Base-by-base conservation (phyloP, 2,888 invertebrate genomes). In the Conops quadrifasciatus region DNA sequence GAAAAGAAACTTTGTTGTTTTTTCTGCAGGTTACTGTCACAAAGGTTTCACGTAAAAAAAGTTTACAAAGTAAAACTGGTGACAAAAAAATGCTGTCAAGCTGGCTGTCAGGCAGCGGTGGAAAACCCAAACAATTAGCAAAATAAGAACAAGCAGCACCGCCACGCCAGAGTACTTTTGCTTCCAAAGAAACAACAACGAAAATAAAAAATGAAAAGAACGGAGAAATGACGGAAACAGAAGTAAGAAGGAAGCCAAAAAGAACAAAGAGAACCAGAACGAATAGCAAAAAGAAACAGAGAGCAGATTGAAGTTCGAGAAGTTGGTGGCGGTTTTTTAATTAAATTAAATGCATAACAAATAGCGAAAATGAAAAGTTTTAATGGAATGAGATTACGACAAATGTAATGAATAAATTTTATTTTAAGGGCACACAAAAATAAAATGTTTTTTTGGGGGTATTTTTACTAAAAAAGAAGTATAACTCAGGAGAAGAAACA, bases 331-430 rank as follows among this genome's bases (percentile, higher is more conserved):
- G 67, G 67, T 67, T 26, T 36, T 36, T 58, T 58, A 67, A 67
- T 67, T 67, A 45, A 67, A 67, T 67, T 67, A 67, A 64, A 67
- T 58, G 58, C 67, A 67, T 58, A 21, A 67, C 67, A 58, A 67
- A 67, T 58, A 58, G 56, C 26, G 19, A 58, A 47, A 62, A 21
- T 26, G 26, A 63, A 63, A 47, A 47, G 3, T 63, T 63, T 63
- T 63, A 63, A 63, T 63, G 26, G 47, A 63, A 63, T 47, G 63
- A 63, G 45, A 7, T 36, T 36, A 36, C 36, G 36, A 36, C 9
- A 36, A 63, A 63, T 47, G 15, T 63, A 63, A 63, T 47, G 47
- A 63, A 45, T 63, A 15, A 26, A 26, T n/a, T 47, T 47, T 28
- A 43, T 28, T 28, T 45, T 21, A 47, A 26, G 13, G 16, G 24